These are phyloP conservation scores for Notiomystis cincta DNA, from an alignment of 2,113 vertebrate genomes.

Conservation along the genomic window DNA sequence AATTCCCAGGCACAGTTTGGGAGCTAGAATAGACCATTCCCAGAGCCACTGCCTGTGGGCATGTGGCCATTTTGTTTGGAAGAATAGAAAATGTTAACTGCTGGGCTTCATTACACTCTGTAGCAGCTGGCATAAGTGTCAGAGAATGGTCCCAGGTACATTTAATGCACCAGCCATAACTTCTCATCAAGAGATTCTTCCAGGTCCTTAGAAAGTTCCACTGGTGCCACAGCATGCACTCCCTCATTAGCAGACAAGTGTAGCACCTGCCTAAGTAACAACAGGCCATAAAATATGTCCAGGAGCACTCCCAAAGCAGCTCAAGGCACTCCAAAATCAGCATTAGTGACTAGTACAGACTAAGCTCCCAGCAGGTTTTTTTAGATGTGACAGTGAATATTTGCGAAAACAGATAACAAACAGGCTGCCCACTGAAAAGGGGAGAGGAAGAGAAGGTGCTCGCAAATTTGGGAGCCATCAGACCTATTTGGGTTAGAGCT, in stretches of 20 bases:
- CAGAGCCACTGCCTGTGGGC: background rate
- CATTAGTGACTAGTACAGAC: background rate
- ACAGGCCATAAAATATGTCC: background rate
- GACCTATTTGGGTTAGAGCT: background rate
- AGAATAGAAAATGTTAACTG: background rate
- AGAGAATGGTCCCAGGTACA: background rate
- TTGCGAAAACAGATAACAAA: background rate
- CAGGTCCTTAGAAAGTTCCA: background rate
- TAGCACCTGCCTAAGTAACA: background rate
- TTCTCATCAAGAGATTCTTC: background rate
- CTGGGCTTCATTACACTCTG: background rate
- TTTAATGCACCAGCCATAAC: background rate
- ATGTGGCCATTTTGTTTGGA: background rate
- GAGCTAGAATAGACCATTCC: background rate
- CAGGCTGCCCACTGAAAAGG: background rate
- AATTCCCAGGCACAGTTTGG: background rate
- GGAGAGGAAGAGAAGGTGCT: background rate
- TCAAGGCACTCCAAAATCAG: background rate
- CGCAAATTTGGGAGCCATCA: background rate
- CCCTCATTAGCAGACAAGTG: background rate
- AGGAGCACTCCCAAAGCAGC: background rate
- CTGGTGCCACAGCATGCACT: fast-evolving
- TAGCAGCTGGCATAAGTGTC: background rate
- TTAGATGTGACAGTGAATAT: background rate
- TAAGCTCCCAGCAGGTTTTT: background rate